Base-by-base conservation (phyloP, 2,888 invertebrate species). In the Cerceris ruficornis region DNA sequence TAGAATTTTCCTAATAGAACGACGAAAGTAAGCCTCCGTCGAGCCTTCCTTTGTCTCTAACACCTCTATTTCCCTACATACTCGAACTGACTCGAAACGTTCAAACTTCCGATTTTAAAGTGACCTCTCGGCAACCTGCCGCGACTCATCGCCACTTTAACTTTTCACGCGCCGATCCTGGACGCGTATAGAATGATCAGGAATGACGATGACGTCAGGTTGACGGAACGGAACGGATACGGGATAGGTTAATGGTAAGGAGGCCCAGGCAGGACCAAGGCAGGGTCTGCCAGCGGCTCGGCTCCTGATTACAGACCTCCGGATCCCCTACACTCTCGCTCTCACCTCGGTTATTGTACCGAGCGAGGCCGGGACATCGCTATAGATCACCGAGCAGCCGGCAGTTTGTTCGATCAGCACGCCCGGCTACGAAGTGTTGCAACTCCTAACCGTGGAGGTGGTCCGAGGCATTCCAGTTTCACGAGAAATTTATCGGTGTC, bases 231-330 rank as follows among this genome's bases (percentile, higher is more conserved):
- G 77, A 83, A 78, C 76, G 85, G 85, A 84, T 85, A 86, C 87
- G 83, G 89, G 88, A 88, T 90, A 89, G 90, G 90, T 90, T 91
- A 91, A 91, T 91, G 90, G 89, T 88, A 86, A 90, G 86, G 86
- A 90, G 90, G 89, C 86, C 83, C 83, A 82, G 83, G 86, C 82
- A 86, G 88, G 88, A 88, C 86, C 84, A 77, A 71, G 82, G 81
- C 83, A 77, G 84, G 80, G 75, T 82, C 80, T 73, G 82, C 85
- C 77, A 89, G 90, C 90, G 90, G 90, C 89, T 88, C 72, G 87
- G 88, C 88, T 88, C 89, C 91, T 92, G 92, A 92, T 92, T 92
- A 92, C 91, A 92, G 92, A 92, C 89, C 90, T 87, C 90, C 65
- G 89, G 86, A 89, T 89, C 90, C 87, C 87, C 90, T 89, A 91